A percentile compares a stretch with the other conserved stretches of the same genome.
Evolutionary conservation across 1,140 invertebrate genomes (phyloP).

Genomic region (Doryteuthis pealeii): DNA sequence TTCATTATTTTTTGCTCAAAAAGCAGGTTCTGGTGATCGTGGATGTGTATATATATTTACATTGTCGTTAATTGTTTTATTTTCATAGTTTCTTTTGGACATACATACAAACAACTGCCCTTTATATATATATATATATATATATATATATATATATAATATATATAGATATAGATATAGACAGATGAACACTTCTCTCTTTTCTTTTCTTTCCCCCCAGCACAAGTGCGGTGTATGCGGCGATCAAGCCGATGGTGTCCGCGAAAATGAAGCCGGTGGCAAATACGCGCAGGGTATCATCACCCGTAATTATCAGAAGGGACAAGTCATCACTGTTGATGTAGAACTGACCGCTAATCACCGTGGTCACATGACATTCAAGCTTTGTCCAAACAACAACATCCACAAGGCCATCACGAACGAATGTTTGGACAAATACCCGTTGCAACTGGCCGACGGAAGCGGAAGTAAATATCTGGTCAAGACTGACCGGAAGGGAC

Average conservation of each 20-base stretch:
- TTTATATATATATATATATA: too few relatives aligned
- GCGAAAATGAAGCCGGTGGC: constrained; percentile 39
- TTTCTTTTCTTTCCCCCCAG: too few relatives aligned
- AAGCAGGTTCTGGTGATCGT: too few relatives aligned
- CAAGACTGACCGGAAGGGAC: neutral
- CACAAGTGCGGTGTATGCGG: constrained; percentile 61
- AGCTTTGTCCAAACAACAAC: constrained; percentile 71
- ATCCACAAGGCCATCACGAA: constrained; percentile 10
- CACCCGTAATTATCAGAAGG: neutral
- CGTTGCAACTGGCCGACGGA: constrained; percentile 14
- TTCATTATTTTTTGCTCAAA: too few relatives aligned
- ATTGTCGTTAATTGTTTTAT: too few relatives aligned
- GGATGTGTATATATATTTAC: too few relatives aligned
- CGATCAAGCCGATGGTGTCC: constrained; percentile 34
- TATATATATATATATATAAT: too few relatives aligned
- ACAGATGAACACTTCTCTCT: too few relatives aligned
- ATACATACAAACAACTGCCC: too few relatives aligned
- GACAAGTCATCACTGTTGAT: neutral
- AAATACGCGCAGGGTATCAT: constrained; percentile 26
- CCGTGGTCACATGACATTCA: constrained; percentile 81
- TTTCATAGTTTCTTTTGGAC: too few relatives aligned
- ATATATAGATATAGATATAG: too few relatives aligned
- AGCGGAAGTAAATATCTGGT: constrained; percentile 7
- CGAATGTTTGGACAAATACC: constrained; percentile 25
- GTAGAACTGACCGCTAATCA: neutral